Percentiles rank a stretch among this genome's conserved stretches.
Evolutionary conservation across 2,888 invertebrate genomes (phyloP).

Genomic region (Congeria kusceri): DNA sequence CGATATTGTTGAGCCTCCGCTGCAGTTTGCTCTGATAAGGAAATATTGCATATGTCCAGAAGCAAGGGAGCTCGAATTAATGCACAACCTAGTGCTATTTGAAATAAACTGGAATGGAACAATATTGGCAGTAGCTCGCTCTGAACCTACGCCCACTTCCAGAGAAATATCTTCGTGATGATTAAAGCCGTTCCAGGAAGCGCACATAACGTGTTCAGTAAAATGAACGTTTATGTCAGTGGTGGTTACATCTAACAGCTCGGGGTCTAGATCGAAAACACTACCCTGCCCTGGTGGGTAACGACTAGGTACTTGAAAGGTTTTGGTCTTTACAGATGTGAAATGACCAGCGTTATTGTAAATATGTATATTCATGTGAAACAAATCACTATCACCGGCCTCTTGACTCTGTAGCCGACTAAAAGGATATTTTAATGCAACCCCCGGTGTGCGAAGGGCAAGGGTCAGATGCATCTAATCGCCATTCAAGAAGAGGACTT

Average conservation of each 20-base stretch:
- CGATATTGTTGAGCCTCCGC: slow-evolving; percentile 43
- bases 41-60: slow-evolving; percentile 9
- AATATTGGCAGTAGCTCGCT: slow-evolving; percentile 3
- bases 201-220: slow-evolving; percentile 29
- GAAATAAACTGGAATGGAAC: slow-evolving; percentile 13
- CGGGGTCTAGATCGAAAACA: slow-evolving; percentile 51
- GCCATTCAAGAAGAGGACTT: slow-evolving; percentile 39
- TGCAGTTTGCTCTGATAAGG: slow-evolving; percentile 18
- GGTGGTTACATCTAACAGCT: not conserved
- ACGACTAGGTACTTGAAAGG: slow-evolving; percentile 47
- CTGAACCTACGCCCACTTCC: slow-evolving; percentile 43
- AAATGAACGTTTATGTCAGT: slow-evolving; percentile 35
- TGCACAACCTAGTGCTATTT: not conserved
- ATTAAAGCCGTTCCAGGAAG: slow-evolving; percentile 36
- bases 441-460: slow-evolving; percentile 17
- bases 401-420: slow-evolving; percentile 48
- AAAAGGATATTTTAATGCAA: slow-evolving; percentile 44
- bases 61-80: not conserved
- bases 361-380: slow-evolving; percentile 33
- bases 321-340: slow-evolving; percentile 25
- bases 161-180: slow-evolving; percentile 34
- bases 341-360: slow-evolving; percentile 61
- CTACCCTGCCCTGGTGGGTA: slow-evolving; percentile 60
- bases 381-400: slow-evolving; percentile 26
- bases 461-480: slow-evolving; percentile 7